Conservation (phyloP, 2,797 vertebrate genomes). For the Pantherophis vulpinus region DNA sequence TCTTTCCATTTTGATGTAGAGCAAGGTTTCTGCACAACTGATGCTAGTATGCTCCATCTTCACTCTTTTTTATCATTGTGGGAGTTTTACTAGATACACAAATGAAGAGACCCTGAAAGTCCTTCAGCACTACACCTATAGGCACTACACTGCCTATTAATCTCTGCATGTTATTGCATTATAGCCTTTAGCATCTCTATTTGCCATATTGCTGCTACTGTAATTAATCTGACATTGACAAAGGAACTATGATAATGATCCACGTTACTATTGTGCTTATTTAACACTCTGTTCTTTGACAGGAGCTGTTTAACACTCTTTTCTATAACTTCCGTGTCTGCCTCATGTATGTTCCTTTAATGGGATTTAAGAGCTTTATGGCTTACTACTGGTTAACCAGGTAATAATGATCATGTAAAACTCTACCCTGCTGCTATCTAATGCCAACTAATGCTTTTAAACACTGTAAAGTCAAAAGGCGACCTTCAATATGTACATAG, state of each 20-base stretch:
- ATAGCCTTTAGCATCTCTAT: background rate
- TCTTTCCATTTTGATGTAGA: background rate
- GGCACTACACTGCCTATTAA: background rate
- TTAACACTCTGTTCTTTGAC: background rate
- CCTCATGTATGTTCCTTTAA: slow-evolving; percentile 35
- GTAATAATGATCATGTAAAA: background rate
- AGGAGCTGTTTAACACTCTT: slow-evolving; percentile 6
- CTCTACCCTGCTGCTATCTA: background rate
- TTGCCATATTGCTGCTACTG: background rate
- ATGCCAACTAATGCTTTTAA: background rate
- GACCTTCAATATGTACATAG: too few species aligned
- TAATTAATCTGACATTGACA: background rate
- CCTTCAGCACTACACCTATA: background rate
- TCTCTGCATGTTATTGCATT: background rate
- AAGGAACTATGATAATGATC: background rate
- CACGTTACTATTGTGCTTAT: background rate
- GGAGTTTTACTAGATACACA: background rate
- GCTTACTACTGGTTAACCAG: slow-evolving; percentile 15
- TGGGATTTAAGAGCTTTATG: slow-evolving; percentile 38
- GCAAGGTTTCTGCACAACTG: background rate
- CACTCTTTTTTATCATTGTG: background rate
- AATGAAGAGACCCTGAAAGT: background rate
- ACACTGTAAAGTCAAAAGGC: background rate
- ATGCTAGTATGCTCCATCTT: background rate
- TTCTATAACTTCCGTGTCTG: background rate